Conservation (phyloP, 2,888 invertebrate species). For the Ophion ellenae region DNA sequence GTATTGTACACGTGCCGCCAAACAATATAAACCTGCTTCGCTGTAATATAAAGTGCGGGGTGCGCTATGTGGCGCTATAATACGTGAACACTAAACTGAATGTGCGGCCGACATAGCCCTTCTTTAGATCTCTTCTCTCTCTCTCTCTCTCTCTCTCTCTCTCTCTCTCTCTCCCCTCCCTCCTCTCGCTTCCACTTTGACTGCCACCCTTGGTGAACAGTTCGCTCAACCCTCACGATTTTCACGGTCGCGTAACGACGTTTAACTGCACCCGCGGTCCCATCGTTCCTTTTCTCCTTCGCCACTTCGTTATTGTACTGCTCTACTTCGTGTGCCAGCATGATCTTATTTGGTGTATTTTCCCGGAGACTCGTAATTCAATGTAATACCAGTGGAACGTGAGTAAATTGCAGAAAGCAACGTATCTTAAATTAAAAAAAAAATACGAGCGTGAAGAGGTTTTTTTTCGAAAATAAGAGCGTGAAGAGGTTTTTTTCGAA, state of each 20-base stretch:
- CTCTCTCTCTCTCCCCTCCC: not conserved
- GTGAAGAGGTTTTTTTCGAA: too few species aligned
- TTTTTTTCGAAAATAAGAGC: too few species aligned
- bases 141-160: not conserved
- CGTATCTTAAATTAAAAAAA: too few species aligned
- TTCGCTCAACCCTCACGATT: constrained; percentile 44
- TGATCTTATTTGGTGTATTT: too few species aligned
- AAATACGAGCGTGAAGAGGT: too few species aligned
- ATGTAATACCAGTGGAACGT: too few species aligned
- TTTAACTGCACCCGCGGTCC: constrained; percentile 27
- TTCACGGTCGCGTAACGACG: constrained; percentile 59
- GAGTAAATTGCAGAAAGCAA: too few species aligned
- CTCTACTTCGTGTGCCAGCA: not conserved
- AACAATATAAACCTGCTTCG: constrained; percentile 60
- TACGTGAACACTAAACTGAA: constrained; percentile 19
- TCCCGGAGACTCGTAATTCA: too few species aligned
- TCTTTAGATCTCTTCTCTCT: constrained; percentile 3
- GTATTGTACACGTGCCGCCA: constrained; percentile 61
- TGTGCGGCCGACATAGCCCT: constrained; percentile 18
- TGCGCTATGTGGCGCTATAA: constrained; percentile 34
- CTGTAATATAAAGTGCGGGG: constrained; percentile 22
- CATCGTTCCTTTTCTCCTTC: constrained; percentile 9
- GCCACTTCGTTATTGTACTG: not conserved
- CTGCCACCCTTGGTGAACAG: constrained; percentile 38
- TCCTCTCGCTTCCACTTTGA: constrained; percentile 3